A percentile compares a stretch with the other conserved stretches of the same genome.
phyloP scores from a whole-genome alignment of 2,797 vertebrate genomes.

The Tangara arthus region DNA sequence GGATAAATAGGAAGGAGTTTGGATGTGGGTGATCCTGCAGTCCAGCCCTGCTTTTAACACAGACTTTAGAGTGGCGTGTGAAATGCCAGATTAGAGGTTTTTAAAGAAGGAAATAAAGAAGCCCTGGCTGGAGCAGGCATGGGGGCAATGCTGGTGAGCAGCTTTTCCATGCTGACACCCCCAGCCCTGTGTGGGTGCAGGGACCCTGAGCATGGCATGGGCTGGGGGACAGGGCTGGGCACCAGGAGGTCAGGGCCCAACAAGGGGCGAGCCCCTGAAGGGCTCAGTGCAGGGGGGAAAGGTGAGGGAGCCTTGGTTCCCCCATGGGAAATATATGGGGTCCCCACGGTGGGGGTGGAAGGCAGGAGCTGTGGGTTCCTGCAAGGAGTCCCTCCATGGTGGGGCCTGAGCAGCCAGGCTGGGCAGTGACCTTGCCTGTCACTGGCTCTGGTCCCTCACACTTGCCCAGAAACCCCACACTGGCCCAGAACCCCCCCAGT shows the following conservation, averaged over 20 bases:
- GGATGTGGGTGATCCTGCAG: not conserved
- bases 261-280: not conserved
- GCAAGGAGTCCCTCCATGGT: accelerated
- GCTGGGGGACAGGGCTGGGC: not conserved
- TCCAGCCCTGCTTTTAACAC: accelerated
- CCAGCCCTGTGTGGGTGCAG: not conserved
- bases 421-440: not conserved
- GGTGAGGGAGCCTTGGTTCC: not conserved
- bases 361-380: not conserved
- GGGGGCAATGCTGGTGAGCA: not conserved
- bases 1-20: not conserved
- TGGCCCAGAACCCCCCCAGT: accelerated
- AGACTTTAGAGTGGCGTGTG: not conserved
- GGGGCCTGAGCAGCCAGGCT: not conserved
- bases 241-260: too few relatives aligned
- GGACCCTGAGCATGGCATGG: accelerated
- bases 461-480: accelerated
- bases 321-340: accelerated
- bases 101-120: too few relatives aligned
- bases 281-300: not conserved
- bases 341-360: accelerated
- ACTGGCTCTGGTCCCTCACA: not conserved
- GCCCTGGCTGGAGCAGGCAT: not conserved
- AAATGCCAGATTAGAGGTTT: not conserved
- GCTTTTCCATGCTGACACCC: not conserved